These are phyloP conservation scores for Nephotettix cincticeps DNA, from an alignment of 1,140 invertebrate species.

Conservation along the genomic window DNA sequence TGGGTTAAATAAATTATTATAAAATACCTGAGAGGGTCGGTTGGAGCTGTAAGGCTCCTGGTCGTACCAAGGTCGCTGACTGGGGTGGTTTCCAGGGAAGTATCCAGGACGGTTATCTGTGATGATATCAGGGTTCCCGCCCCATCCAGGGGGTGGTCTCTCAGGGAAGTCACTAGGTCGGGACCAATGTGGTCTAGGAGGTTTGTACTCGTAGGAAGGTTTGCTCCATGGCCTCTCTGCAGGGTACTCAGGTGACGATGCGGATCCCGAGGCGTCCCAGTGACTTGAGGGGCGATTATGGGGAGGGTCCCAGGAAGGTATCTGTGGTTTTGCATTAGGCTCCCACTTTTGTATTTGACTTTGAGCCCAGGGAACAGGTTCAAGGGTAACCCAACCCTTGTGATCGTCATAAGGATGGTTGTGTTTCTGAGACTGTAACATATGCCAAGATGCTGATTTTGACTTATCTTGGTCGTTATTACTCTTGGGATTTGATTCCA, in stretches of 20 bases:
- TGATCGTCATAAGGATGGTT: conserved; percentile 63
- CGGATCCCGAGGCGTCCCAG: conserved; percentile 35
- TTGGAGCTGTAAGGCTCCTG: conserved; percentile 1
- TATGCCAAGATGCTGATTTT: conserved; percentile 47
- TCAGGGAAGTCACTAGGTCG: conserved; percentile 16
- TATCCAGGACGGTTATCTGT: conserved; percentile 65
- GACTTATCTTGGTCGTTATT: conserved; percentile 39
- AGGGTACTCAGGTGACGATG: conserved; percentile 17
- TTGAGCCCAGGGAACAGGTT: conserved; percentile 74
- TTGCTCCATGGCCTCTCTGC: conserved; percentile 47
- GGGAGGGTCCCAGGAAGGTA: conserved; percentile 28
- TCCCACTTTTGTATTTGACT: conserved; percentile 81
- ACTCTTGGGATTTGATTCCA: conserved; percentile 29
- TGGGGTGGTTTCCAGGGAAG: conserved; percentile 54
- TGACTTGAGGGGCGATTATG: conserved; percentile 4
- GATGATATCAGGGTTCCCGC: conserved; percentile 54
- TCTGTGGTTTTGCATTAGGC: conserved; percentile 41
- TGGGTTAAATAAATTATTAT: not conserved
- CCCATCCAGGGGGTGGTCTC: conserved; percentile 39
- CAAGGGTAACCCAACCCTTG: conserved; percentile 73
- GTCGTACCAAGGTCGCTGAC: conserved; percentile 28
- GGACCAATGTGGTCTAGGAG: not conserved
- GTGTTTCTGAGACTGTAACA: conserved; percentile 47
- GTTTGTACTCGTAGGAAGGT: conserved; percentile 41
- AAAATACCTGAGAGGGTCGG: conserved; percentile 12